Evolutionary conservation across 2,888 invertebrate genomes (phyloP).

Genomic region (Machimus rusticus): DNA sequence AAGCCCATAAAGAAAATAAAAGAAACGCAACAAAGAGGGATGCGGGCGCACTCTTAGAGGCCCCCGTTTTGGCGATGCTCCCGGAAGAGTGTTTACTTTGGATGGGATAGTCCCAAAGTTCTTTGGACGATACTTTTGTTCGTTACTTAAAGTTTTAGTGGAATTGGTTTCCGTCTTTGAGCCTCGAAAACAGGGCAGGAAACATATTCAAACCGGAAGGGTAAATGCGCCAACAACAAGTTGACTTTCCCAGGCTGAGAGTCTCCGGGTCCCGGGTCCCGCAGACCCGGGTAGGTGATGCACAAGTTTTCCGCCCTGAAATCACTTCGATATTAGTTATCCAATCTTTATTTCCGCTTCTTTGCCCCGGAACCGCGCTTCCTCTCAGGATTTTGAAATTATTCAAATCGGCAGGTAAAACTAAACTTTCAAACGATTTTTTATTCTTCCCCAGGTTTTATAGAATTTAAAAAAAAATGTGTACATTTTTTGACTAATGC

Average conservation of each 20-base stretch:
- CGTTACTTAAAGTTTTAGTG: conserved; percentile 27
- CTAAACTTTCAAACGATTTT: not conserved
- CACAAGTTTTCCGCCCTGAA: not conserved
- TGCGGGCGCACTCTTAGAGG: not conserved
- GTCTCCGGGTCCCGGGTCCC: not conserved
- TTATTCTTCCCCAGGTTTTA: not conserved
- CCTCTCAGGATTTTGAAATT: not conserved
- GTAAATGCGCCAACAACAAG: not conserved
- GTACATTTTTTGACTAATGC: not conserved
- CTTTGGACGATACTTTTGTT: conserved; percentile 19
- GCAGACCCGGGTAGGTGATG: not conserved
- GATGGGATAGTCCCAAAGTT: not conserved
- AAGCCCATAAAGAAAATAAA: not conserved
- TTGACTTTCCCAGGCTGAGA: not conserved
- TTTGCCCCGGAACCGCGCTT: not conserved
- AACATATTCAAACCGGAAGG: not conserved
- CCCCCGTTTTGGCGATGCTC: not conserved
- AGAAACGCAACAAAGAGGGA: not conserved
- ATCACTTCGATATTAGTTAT: conserved; percentile 14
- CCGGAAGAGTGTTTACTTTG: conserved; percentile 22
- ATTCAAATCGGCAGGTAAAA: not conserved
- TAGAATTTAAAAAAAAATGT: not conserved
- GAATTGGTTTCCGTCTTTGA: conserved; percentile 23
- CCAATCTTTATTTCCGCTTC: not conserved
- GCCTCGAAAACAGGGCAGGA: not conserved